Evolutionary conservation across 2,888 invertebrate species (phyloP), one percentile per base, ranked within the genome.

Genomic region (Gymnosoma rotundatum): DNA sequence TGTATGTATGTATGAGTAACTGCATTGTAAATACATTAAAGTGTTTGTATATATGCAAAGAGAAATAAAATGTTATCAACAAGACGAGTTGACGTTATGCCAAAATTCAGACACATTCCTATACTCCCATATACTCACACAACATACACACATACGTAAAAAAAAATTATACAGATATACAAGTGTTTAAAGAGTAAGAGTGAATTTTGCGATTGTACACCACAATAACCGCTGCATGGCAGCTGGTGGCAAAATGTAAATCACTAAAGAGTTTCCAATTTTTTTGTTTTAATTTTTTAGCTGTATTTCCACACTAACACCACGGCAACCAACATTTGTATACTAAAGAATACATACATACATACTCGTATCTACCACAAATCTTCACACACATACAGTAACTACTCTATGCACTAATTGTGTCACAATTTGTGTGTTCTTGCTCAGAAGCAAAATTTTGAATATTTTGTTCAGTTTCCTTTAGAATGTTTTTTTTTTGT

Each of bases 191-290:
- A 73, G n/a, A n/a, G 45, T 60, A 54, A 48, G 48, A 70, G 50
- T 50, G 75, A 76, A 69, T 66, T 72, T 56, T 66, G 64, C 64
- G 56, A 76, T 78, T 81, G 78, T 50, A 48, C 45, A 84, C 84
- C 84, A 70, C 84, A 84, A 70, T 70, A 70, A 84, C 81, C 84
- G 74, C 81, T 84, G 78, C 25, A 74, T 81, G 81, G 78, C 83
- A 84, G 78, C 78, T 84, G 81, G 81, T 78, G 84, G 84, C 61
- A 83, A 78, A 76, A 69, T 64, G 78, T 75, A 81, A 82, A 82
- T 76, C 78, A 74, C 81, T 70, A 60, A 64, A 48, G 73, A 58
- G 81, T 69, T 73, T 63, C 42, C 42, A 67, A 4, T 76, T 58
- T 69, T 21, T 25, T 12, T 2, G 4, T 42, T 42, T 42, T 42